A percentile compares a stretch with the other conserved stretches of the same genome.
Conservation (phyloP, 1,140 invertebrate species). For the Batillaria attramentaria region DNA sequence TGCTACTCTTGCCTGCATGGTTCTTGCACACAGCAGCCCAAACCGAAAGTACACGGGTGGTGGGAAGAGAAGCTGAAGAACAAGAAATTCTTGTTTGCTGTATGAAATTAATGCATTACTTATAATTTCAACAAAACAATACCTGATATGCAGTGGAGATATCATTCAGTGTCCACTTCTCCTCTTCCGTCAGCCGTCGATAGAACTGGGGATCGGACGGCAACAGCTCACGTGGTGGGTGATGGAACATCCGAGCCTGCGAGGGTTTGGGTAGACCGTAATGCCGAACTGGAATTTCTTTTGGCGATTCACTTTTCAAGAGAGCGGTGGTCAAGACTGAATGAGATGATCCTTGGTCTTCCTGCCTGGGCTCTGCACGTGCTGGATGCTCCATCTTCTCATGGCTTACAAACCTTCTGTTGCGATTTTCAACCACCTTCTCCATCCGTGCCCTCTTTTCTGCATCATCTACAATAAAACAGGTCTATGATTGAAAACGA, state of each 20-base stretch:
- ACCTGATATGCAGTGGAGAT: constrained; percentile 45
- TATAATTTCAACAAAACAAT: too few species aligned
- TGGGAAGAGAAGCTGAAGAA: too few species aligned
- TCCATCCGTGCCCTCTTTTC: constrained; percentile 41
- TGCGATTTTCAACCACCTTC: constrained; percentile 42
- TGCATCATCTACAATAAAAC: constrained; percentile 34
- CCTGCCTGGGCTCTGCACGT: too few species aligned
- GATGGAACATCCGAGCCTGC: constrained; percentile 26
- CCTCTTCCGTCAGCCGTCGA: constrained; percentile 40
- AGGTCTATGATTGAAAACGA: not conserved
- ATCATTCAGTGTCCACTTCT: constrained; percentile 46
- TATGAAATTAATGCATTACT: too few species aligned
- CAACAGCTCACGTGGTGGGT: constrained; percentile 25
- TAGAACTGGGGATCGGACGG: constrained; percentile 44
- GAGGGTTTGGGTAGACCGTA: constrained; percentile 26
- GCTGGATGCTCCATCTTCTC: too few species aligned
- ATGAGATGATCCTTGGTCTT: too few species aligned
- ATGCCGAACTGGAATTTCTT: not conserved
- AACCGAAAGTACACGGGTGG: too few species aligned
- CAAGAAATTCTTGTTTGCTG: not conserved
- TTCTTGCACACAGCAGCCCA: too few species aligned
- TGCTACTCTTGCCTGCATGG: not conserved
- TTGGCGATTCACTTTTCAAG: not conserved
- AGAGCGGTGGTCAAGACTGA: too few species aligned
- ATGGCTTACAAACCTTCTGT: too few species aligned